These are phyloP conservation scores for Scarus forsteni DNA, from an alignment of 2,797 vertebrate species.

Conservation along the genomic window DNA sequence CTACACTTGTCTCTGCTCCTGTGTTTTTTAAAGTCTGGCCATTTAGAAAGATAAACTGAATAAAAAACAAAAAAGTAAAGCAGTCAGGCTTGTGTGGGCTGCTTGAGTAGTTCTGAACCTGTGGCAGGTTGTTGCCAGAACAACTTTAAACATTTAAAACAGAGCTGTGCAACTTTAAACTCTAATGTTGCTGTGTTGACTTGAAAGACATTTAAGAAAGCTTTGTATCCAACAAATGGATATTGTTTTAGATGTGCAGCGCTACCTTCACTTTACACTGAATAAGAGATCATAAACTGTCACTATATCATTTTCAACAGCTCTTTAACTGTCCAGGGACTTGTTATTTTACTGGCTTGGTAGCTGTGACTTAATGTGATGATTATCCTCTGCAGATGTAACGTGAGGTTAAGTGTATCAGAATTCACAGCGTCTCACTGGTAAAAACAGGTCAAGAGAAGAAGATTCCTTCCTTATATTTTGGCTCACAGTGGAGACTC, in stretches of 20 bases:
- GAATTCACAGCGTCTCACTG: constrained; percentile 26
- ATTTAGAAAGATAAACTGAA: neutral
- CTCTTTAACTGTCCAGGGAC: neutral
- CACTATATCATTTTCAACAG: constrained; percentile 4
- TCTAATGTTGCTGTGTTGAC: neutral
- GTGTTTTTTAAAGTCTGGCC: too few relatives aligned
- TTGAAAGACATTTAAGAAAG: neutral
- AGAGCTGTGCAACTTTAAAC: constrained; percentile 4
- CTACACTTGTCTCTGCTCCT: too few relatives aligned
- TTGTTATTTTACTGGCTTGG: constrained; percentile 4
- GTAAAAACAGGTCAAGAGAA: constrained; percentile 61
- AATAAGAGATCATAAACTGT: constrained; percentile 1
- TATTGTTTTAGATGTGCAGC: neutral
- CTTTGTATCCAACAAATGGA: neutral
- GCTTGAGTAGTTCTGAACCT: constrained; percentile 3
- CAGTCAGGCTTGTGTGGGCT: neutral
- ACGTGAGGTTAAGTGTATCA: constrained; percentile 24
- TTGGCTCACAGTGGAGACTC: constrained; percentile 53
- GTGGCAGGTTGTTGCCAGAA: constrained; percentile 10
- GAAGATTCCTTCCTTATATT: constrained; percentile 52
- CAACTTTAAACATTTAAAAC: constrained; percentile 9
- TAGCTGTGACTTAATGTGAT: constrained; percentile 23
- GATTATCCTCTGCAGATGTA: constrained; percentile 16
- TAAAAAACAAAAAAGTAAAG: neutral
- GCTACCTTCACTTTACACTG: neutral